Conservation (phyloP, 2,797 vertebrate species). For the Rhincodon typus region DNA sequence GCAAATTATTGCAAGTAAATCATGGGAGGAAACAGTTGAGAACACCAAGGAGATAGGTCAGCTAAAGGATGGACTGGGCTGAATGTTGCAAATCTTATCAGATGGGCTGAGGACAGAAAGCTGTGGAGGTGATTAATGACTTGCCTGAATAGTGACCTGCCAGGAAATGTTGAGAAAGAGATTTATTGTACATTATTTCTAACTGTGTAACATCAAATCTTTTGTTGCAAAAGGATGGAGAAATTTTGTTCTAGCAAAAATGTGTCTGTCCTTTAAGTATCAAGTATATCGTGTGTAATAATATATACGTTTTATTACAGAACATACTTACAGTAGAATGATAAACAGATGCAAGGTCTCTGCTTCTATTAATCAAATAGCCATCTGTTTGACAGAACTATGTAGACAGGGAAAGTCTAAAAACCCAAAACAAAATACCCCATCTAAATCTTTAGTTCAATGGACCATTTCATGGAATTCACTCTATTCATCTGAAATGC, state of each 20-base stretch:
- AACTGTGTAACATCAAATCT: constrained; percentile 10
- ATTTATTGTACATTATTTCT: constrained; percentile 9
- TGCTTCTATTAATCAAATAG: constrained; percentile 2
- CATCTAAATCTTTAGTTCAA: neutral
- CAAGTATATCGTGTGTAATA: neutral
- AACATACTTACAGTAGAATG: neutral
- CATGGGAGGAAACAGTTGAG: constrained; percentile 23
- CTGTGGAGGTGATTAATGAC: constrained; percentile 29
- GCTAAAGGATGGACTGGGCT: constrained; percentile 27
- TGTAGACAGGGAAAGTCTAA: neutral
- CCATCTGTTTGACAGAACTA: neutral
- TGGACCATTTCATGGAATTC: neutral
- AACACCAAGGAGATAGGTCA: constrained; percentile 13
- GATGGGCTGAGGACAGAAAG: constrained; percentile 22
- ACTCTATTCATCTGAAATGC: neutral
- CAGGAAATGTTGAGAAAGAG: constrained; percentile 10
- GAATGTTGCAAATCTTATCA: constrained; percentile 27
- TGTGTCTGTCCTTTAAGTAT: neutral
- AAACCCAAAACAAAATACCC: neutral
- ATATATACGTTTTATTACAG: neutral
- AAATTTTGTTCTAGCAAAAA: neutral
- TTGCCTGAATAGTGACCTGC: constrained; percentile 22
- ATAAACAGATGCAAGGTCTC: neutral
- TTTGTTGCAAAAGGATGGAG: neutral
- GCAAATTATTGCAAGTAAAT: constrained; percentile 22